Evolutionary conservation across 2,888 invertebrate species (phyloP).

Genomic region (Lasioglossum figueresi): DNA sequence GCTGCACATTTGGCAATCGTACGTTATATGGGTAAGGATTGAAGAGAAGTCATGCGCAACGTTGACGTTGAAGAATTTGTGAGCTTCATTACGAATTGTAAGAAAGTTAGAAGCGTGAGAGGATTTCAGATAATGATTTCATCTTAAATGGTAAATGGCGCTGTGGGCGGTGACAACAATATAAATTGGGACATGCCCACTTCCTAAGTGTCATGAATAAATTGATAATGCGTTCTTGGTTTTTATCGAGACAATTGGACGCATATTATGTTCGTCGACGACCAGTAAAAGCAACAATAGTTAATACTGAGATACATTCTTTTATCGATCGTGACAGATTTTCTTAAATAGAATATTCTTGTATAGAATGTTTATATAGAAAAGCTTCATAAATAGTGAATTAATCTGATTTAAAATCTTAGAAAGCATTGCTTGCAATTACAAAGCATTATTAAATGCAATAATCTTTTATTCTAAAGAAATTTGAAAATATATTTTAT

Average conservation of each 20-base stretch:
- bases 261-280: background rate
- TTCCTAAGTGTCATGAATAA: constrained; percentile 25
- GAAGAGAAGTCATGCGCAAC: background rate
- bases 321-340: background rate
- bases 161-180: constrained; percentile 22
- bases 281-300: background rate
- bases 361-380: background rate
- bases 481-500: background rate
- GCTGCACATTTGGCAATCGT: background rate
- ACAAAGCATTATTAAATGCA: background rate
- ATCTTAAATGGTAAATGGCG: constrained; percentile 4
- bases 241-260: constrained; percentile 16
- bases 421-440: background rate
- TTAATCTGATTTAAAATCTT: background rate
- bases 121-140: constrained; percentile 24
- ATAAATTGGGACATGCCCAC: constrained; percentile 30
- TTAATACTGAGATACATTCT: background rate
- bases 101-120: constrained; percentile 32
- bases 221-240: background rate
- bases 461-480: background rate
- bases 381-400: background rate
- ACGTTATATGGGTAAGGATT: background rate
- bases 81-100: background rate
- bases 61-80: background rate
- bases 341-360: background rate